Conservation (phyloP, 2,888 invertebrate species). For the Drosophila tripunctata region DNA sequence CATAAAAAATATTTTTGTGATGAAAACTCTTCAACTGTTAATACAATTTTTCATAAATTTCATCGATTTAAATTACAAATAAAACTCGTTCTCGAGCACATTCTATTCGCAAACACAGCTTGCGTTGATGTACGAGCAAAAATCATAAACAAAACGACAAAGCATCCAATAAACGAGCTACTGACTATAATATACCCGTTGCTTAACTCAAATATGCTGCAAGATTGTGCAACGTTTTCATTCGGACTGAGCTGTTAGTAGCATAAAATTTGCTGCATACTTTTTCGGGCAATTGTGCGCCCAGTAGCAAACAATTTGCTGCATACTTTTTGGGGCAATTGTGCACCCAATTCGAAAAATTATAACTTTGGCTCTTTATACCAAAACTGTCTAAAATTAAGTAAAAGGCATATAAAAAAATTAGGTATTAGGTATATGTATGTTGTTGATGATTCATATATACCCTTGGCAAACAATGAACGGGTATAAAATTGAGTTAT, state of each 20-base stretch:
- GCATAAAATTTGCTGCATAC: too few species aligned
- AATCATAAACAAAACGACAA: conserved; percentile 57
- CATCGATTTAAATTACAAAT: conserved; percentile 63
- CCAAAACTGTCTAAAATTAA: too few species aligned
- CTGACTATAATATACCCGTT: background rate
- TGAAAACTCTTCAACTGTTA: conserved; percentile 54
- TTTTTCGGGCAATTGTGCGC: background rate
- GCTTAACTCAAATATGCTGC: background rate
- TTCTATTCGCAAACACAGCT: conserved; percentile 55
- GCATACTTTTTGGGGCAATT: background rate
- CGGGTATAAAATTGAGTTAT: conserved; percentile 35
- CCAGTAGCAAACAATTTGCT: background rate
- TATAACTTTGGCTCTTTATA: background rate
- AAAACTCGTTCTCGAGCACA: conserved; percentile 2
- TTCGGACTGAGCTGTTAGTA: too few species aligned
- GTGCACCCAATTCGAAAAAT: background rate
- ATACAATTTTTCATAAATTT: conserved; percentile 61
- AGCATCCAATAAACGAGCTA: background rate
- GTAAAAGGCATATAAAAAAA: too few species aligned
- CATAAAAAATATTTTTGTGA: conserved; percentile 15
- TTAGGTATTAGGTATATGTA: too few species aligned
- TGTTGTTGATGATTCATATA: too few species aligned
- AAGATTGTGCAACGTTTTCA: too few species aligned
- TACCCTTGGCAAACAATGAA: too few species aligned
- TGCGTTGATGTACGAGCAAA: conserved; percentile 55